Evolutionary conservation across 2,113 vertebrate genomes (phyloP).

Genomic region (Brachypteracias leptosomus): DNA sequence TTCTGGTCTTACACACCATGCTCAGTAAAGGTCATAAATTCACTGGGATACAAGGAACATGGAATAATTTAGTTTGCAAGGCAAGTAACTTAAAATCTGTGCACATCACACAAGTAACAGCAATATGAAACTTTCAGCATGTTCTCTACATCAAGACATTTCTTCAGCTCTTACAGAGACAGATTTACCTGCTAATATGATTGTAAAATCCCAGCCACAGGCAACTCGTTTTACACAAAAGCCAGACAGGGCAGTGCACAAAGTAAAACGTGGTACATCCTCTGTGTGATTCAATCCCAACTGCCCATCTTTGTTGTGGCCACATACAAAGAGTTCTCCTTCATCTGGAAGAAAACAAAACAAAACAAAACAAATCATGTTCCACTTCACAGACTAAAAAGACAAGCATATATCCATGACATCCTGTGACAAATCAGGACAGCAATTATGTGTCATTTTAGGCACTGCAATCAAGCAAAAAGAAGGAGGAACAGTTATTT

Average conservation of each 20-base stretch:
- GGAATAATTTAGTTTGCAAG: not conserved
- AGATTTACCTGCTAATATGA: constrained; percentile 84
- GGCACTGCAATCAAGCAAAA: not conserved
- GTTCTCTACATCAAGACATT: not conserved
- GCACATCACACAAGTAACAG: not conserved
- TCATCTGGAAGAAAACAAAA: constrained; percentile 63
- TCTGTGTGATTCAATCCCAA: constrained; percentile 83
- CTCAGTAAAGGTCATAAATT: not conserved
- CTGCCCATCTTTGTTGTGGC: constrained; percentile 89
- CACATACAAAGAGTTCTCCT: constrained; percentile 86
- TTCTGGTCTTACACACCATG: not conserved
- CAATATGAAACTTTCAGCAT: not conserved
- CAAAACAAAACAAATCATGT: not conserved
- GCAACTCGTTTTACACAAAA: constrained; percentile 78
- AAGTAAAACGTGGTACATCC: constrained; percentile 77
- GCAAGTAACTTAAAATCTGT: not conserved
- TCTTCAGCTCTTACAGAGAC: not conserved
- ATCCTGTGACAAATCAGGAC: not conserved
- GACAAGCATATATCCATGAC: not conserved
- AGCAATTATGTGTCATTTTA: not conserved
- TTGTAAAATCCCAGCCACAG: constrained; percentile 95
- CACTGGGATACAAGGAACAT: not conserved
- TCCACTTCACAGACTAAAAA: not conserved
- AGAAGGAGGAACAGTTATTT: not conserved
- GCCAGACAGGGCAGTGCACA: constrained; percentile 70